Evolutionary conservation across 2,797 vertebrate species (phyloP).

Genomic region (Trichosurus vulpecula): DNA sequence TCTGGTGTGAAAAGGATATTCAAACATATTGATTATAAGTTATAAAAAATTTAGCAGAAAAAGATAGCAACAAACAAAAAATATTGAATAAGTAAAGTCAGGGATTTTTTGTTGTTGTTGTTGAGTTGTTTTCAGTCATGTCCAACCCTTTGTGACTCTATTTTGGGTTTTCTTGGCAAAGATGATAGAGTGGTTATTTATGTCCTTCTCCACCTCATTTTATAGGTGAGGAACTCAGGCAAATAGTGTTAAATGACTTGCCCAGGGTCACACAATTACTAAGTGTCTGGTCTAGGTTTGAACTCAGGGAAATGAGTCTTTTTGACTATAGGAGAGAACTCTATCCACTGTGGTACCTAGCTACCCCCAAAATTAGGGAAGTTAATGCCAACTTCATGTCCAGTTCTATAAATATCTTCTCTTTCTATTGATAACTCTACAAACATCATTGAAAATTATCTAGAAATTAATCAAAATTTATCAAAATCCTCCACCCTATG

Average conservation of each 20-base stretch:
- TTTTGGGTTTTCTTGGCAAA: too few species aligned
- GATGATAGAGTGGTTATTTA: neutral
- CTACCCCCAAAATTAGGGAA: neutral
- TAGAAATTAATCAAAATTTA: neutral
- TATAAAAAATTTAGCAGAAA: neutral
- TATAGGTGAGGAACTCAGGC: neutral
- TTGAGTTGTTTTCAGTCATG: neutral
- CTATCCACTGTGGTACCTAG: neutral
- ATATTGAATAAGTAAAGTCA: neutral
- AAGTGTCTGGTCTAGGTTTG: neutral
- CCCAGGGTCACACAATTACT: too few species aligned
- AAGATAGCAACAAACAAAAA: neutral
- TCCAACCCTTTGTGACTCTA: neutral
- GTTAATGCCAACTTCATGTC: neutral
- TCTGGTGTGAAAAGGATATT: neutral
- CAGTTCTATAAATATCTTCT: neutral
- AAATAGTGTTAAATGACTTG: neutral
- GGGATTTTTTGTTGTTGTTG: neutral
- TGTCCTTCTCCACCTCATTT: neutral
- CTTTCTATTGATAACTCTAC: neutral
- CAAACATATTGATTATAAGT: neutral
- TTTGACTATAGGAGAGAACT: neutral
- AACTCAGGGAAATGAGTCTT: neutral
- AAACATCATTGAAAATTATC: neutral
- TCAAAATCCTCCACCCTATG: neutral